Base-by-base conservation (phyloP, 2,797 vertebrate species). In the Sebastes iracundus region DNA sequence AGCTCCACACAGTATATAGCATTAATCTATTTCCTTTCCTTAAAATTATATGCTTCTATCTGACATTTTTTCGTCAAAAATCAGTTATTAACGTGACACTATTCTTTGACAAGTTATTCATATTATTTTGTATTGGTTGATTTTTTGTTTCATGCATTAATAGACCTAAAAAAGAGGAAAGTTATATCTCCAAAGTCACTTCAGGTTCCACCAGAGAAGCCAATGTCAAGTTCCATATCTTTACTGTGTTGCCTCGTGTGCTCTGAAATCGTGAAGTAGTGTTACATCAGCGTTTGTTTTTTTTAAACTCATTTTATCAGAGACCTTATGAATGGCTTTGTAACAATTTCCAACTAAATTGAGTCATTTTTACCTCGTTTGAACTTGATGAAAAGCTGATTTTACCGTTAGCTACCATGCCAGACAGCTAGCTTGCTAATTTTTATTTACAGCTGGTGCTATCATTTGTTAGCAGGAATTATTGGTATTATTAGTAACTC, bases 111-210 rank as follows among this genome's bases (percentile, higher is more conserved):
- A 73, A 55, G 11, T 42, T 20, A 25, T 60, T 23, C 4, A 3
- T 56, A 75, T 75, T 42, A 75, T 75, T 42, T 52, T 53, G 0
- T 6, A 7, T 20, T 33, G 3, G 7, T 63, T 62, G 33, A 8
- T 23, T 18, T 59, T 32, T 32, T 2, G 13, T 30, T 30, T 30
- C 1, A 23, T 59, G 18, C 13, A 10, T 49, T 23, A 25, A 22
- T 30, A n/a, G 2, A 6, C 7, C 2, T 27, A 49, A 52, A 25
- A 23, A 46, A 0, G 6, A 1, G 6, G 20, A n/a, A 23, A 0
- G 16, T 64, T 18, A n/a, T 22, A 25, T 38, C 8, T 55, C 20
- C 9, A 63, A 58, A 49, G 14, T 18, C 25, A 28, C 20, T 55
- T 14, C 9, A 23, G 27, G 6, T 33, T 59, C 16, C 8, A 27